These are phyloP conservation scores for Vespertilio murinus DNA, from an alignment of 2,797 vertebrate genomes.

Conservation along the genomic window DNA sequence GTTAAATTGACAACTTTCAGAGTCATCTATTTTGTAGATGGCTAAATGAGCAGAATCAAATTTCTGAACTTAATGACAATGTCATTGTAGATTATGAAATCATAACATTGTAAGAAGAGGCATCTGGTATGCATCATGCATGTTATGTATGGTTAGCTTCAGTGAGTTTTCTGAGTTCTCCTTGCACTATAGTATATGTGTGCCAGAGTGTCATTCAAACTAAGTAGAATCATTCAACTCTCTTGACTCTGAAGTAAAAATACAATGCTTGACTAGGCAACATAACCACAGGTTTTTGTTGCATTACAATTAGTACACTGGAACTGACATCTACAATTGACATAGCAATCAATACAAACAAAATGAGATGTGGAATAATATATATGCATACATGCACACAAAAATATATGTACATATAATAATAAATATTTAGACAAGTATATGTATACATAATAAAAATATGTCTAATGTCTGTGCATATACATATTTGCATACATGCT, in stretches of 20 bases:
- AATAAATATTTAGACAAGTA: no score
- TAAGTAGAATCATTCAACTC: constrained; percentile 71
- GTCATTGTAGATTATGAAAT: constrained; percentile 88
- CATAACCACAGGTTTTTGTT: neutral
- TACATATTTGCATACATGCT: neutral
- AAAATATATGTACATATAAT: neutral
- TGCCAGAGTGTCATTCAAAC: constrained; percentile 78
- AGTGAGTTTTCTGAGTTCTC: constrained; percentile 71
- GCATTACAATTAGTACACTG: neutral
- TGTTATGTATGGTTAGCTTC: constrained; percentile 86
- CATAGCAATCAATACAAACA: neutral
- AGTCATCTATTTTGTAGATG: constrained; percentile 57
- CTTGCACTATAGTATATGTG: constrained; percentile 53
- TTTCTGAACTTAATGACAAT: constrained; percentile 84
- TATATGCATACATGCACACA: neutral
- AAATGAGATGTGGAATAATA: neutral
- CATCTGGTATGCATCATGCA: constrained; percentile 87
- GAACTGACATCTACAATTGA: neutral
- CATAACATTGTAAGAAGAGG: constrained; percentile 84
- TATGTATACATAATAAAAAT: neutral
- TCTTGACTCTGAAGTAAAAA: constrained; percentile 79
- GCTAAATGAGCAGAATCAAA: constrained; percentile 74
- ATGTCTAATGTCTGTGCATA: neutral
- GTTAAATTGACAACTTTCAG: constrained; percentile 56
- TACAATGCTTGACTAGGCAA: constrained; percentile 62